Evolutionary conservation across 2,888 invertebrate genomes (phyloP).

Genomic region (Temnothorax unifasciatus): DNA sequence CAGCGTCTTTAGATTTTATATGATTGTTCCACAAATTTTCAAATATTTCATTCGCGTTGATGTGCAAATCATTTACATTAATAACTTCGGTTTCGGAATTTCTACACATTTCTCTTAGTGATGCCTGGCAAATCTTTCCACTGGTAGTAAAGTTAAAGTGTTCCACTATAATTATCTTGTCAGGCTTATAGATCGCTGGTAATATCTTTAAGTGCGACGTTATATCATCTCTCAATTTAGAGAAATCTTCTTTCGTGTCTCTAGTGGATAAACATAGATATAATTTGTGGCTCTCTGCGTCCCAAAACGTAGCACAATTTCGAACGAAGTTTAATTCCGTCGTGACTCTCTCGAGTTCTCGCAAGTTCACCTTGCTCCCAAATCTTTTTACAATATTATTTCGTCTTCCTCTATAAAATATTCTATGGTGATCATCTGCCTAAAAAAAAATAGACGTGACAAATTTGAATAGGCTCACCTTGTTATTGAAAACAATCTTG

Average conservation of each 20-base stretch:
- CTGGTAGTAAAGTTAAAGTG: slow-evolving; percentile 89
- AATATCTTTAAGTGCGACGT: slow-evolving; percentile 86
- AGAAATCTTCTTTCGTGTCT: slow-evolving; percentile 79
- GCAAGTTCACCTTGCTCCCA: slow-evolving; percentile 90
- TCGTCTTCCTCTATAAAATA: slow-evolving; percentile 90
- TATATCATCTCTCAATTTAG: slow-evolving; percentile 79
- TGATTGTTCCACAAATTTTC: slow-evolving; percentile 75
- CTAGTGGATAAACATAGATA: slow-evolving; percentile 86
- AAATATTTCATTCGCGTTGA: slow-evolving; percentile 65
- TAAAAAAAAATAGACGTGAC: slow-evolving; percentile 73
- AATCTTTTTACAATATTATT: slow-evolving; percentile 92
- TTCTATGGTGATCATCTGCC: slow-evolving; percentile 86
- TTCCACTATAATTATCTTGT: slow-evolving; percentile 89
- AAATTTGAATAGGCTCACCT: neutral
- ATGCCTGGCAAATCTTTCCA: slow-evolving; percentile 90
- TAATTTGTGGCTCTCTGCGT: slow-evolving; percentile 79
- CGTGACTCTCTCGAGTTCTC: slow-evolving; percentile 87
- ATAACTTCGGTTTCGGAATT: slow-evolving; percentile 66
- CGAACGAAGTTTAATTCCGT: slow-evolving; percentile 87
- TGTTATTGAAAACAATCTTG: neutral
- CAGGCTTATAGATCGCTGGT: slow-evolving; percentile 88
- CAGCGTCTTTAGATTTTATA: slow-evolving; percentile 80
- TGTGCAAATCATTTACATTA: slow-evolving; percentile 68
- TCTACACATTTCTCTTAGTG: slow-evolving; percentile 86
- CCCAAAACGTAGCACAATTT: slow-evolving; percentile 88